Base-by-base conservation (phyloP, 2,113 vertebrate species). In the Cheirogaleus medius region DNA sequence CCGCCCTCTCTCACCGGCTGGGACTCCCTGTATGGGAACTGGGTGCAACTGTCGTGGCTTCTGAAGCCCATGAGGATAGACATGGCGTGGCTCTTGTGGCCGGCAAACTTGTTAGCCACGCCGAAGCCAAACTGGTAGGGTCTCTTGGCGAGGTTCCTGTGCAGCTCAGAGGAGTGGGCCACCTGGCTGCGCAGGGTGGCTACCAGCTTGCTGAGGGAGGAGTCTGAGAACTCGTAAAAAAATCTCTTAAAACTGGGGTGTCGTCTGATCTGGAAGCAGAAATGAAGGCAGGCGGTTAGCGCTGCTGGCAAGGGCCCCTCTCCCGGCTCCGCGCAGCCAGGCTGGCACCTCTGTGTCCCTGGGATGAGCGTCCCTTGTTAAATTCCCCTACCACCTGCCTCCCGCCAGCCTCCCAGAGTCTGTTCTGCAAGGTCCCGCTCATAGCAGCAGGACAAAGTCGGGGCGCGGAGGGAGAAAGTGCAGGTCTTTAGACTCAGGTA, bases 11-110 rank as follows among this genome's bases (percentile, higher is more conserved):
- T 97, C 34, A 99, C 99, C 99, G 42, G 97, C n/a, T 97, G 91
- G 13, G 97, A 90, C 84, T 97, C 97, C 95, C 64, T 84, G 15
- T 97, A 97, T 5, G 90, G 94, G 93, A 97, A 94, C 76, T 99
- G 99, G 6, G 96, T 92, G 2, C 99, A 99, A 0, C 99, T 97
- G 91, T 99, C 99, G 5, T 98, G 98, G 29, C 97, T 98, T 10
- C 99, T 99, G 0, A 99, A 99, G 88, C 99, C 99, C 88, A 99
- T 99, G 92, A 99, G 98, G 94, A 99, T 98, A 39, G 98, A 98
- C 3, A 99, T 87, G 0, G 99, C 94, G 54, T 99, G 99, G 85
- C 91, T 98, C 49, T 98, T 99, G 77, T 99, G 99, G 4, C 98
- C 97, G 0, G 99, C 98, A 34, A 99, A 97, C 89, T 96, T 99